These are phyloP conservation scores for Psittacula echo DNA, from an alignment of 2,797 vertebrate genomes.

Conservation along the genomic window DNA sequence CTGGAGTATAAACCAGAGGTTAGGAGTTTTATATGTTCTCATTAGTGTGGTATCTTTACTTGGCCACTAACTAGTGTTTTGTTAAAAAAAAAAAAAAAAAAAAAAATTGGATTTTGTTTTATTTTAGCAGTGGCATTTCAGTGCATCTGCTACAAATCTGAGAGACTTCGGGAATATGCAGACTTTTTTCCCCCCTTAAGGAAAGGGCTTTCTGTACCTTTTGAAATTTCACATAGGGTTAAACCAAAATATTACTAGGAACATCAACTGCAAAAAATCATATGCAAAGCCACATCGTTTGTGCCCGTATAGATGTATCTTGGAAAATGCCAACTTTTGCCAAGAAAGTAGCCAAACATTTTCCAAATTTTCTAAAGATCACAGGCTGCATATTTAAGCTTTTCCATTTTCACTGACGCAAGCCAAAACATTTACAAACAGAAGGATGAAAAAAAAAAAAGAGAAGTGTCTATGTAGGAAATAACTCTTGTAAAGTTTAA, in stretches of 20 bases:
- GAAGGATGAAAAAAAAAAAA: slow-evolving; percentile 11
- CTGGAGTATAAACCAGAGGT: not conserved
- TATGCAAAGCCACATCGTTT: not conserved
- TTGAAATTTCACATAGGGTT: not conserved
- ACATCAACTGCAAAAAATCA: not conserved
- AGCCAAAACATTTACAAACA: not conserved
- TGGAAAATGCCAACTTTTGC: not conserved
- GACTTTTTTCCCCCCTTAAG: not conserved
- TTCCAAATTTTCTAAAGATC: not conserved
- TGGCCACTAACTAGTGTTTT: not conserved
- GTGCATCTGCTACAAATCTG: not conserved
- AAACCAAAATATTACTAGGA: not conserved
- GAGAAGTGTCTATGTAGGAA: not conserved
- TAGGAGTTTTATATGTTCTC: not conserved
- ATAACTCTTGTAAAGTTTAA: slow-evolving; percentile 19
- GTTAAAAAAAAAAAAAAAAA: not conserved
- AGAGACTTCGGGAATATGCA: not conserved
- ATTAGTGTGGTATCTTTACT: not conserved
- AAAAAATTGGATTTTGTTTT: not conserved
- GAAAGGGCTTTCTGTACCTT: not conserved
- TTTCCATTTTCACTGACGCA: slow-evolving; percentile 3
- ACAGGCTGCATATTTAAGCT: not conserved
- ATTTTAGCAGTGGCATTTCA: not conserved
- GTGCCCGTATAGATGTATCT: not conserved
- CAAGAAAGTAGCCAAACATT: not conserved